Evolutionary conservation across 2,113 vertebrate genomes (phyloP).

Genomic region (Paraplagusia blochii): DNA sequence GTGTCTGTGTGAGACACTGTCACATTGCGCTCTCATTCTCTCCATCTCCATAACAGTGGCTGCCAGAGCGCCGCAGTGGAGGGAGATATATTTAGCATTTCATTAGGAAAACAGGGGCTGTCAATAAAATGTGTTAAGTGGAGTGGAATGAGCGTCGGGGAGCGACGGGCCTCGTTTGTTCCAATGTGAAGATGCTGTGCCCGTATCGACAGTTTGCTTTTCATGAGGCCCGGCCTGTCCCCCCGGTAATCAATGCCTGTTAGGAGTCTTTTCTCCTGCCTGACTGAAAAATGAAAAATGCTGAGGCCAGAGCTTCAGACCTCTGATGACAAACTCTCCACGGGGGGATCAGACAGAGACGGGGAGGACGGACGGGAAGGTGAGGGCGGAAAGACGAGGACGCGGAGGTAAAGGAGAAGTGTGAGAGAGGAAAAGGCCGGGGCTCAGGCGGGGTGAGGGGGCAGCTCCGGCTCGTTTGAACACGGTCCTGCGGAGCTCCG

Average conservation of each 20-base stretch:
- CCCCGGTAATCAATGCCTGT: constrained; percentile 71
- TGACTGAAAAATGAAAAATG: constrained; percentile 73
- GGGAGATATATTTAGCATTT: constrained; percentile 78
- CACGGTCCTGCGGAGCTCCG: constrained; percentile 39
- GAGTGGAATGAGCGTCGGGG: constrained; percentile 75
- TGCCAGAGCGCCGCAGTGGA: constrained; percentile 61
- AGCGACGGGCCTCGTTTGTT: constrained; percentile 75
- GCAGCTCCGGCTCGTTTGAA: constrained; percentile 68
- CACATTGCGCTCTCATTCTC: constrained; percentile 64
- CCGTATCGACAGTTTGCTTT: constrained; percentile 75
- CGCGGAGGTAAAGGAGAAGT: constrained; percentile 58
- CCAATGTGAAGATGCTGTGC: constrained; percentile 73
- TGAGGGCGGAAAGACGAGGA: constrained; percentile 24
- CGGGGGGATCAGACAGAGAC: constrained; percentile 19
- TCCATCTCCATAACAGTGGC: constrained; percentile 73
- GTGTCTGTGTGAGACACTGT: constrained; percentile 43
- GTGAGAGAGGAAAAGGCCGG: constrained; percentile 59
- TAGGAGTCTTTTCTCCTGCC: constrained; percentile 74
- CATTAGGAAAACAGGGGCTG: constrained; percentile 77
- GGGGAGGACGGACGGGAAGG: background rate
- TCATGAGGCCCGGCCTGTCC: constrained; percentile 65
- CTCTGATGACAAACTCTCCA: constrained; percentile 66
- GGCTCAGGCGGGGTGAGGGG: constrained; percentile 53
- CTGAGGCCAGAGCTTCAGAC: constrained; percentile 67
- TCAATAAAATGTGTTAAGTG: constrained; percentile 79